Percentiles rank a stretch among this genome's conserved stretches.
phyloP scores from a whole-genome alignment of 2,113 vertebrate genomes.

The Ptyas mucosa region DNA sequence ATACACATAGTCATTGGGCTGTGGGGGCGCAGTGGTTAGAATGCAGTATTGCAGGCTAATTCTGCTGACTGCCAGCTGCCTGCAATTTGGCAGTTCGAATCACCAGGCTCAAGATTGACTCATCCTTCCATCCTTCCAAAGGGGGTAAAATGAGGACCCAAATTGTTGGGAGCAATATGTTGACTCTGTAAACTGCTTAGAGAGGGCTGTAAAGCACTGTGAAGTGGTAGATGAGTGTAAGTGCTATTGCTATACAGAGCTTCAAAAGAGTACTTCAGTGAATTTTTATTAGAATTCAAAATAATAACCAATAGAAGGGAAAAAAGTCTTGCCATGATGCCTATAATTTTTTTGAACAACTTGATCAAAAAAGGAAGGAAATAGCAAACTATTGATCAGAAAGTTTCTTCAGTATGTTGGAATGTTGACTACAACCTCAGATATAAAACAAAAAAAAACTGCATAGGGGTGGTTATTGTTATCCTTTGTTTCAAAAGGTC shows the following conservation, averaged over 20 bases:
- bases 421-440: background rate
- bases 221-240: too few species aligned
- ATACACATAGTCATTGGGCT: background rate
- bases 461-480: background rate
- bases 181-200: too few species aligned
- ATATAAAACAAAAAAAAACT: background rate
- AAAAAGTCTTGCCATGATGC: background rate
- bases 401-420: background rate
- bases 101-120: too few species aligned
- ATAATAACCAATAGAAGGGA: background rate
- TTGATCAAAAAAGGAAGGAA: background rate
- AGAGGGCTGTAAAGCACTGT: too few species aligned
- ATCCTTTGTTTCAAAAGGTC: background rate
- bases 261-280: background rate
- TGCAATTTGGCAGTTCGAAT: too few species aligned
- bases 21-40: too few species aligned
- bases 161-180: too few species aligned
- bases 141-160: too few species aligned
- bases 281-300: background rate
- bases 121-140: too few species aligned
- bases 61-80: too few species aligned
- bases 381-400: background rate
- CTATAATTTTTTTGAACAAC: background rate
- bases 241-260: background rate
- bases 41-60: too few species aligned